A percentile compares a stretch with the other conserved stretches of the same genome.
phyloP scores from a whole-genome alignment of 1,140 invertebrate genomes.

The Rhagoletis pomonella region DNA sequence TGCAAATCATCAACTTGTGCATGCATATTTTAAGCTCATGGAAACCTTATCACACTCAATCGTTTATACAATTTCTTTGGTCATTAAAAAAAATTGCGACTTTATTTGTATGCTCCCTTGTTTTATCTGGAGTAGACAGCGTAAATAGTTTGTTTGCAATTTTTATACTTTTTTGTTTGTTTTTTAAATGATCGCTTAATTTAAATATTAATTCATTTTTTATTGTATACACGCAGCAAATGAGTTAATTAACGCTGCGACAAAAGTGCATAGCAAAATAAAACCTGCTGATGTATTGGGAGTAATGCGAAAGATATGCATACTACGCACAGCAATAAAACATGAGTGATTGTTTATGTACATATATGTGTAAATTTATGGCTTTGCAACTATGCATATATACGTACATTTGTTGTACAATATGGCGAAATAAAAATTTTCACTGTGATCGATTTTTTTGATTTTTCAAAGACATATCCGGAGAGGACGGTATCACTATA shows the following conservation, averaged over 20 bases:
- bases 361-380: no score
- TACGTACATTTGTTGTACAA: no score
- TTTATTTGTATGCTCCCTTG: neutral
- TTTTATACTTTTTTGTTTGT: neutral
- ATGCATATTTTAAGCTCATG: constrained; percentile 19
- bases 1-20: no score
- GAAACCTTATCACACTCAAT: constrained; percentile 10
- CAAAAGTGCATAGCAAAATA: neutral
- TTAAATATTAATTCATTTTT: neutral
- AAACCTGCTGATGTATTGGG: neutral
- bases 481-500: no score
- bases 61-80: neutral
- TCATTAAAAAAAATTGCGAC: neutral
- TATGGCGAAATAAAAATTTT: no score
- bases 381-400: no score
- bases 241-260: constrained; percentile 16
- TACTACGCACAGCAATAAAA: no score
- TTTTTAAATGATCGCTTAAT: neutral
- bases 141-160: neutral
- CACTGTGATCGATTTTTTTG: no score
- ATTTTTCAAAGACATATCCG: no score
- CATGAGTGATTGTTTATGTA: no score
- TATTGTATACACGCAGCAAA: neutral
- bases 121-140: no score
- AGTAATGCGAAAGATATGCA: neutral